Evolutionary conservation across 2,113 vertebrate genomes (phyloP).

Genomic region (Lagopus muta): DNA sequence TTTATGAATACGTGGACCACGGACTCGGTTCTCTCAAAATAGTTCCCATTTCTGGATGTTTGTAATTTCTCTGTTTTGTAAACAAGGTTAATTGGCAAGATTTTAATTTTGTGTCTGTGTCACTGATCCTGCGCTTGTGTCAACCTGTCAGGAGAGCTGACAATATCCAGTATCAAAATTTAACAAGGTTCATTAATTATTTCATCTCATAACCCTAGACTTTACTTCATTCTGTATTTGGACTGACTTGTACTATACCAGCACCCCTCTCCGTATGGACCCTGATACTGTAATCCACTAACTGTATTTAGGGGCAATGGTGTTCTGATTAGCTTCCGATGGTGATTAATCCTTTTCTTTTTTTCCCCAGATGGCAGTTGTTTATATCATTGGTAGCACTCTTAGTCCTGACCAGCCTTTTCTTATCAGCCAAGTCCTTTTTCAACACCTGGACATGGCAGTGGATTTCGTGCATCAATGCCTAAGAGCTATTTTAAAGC

Average conservation of each 20-base stretch:
- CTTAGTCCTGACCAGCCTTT: constrained; percentile 14
- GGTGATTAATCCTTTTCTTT: constrained; percentile 36
- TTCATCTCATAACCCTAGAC: background rate
- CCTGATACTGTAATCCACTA: constrained; percentile 37
- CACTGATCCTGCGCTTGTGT: background rate
- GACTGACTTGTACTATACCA: background rate
- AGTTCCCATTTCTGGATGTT: background rate
- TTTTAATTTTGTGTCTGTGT: background rate
- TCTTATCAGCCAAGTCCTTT: constrained; percentile 59
- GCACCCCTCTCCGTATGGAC: background rate
- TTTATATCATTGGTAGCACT: constrained; percentile 50
- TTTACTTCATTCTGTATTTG: background rate
- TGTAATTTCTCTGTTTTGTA: background rate
- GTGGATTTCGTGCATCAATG: constrained; percentile 56
- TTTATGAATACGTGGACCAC: background rate
- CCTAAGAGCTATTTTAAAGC: constrained; percentile 47
- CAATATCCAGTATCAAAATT: background rate
- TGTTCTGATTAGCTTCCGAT: constrained; percentile 33
- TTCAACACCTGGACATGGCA: constrained; percentile 61
- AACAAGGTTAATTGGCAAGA: background rate
- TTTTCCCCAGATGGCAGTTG: constrained; percentile 13
- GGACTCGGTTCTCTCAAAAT: fast-evolving
- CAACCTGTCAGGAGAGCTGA: background rate
- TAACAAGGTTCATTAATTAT: background rate
- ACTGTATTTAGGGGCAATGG: background rate